Percentiles rank a stretch among this genome's conserved stretches.
These are phyloP conservation scores for Drosophila anomalipes DNA, from an alignment of 2,888 invertebrate genomes.

Conservation along the genomic window DNA sequence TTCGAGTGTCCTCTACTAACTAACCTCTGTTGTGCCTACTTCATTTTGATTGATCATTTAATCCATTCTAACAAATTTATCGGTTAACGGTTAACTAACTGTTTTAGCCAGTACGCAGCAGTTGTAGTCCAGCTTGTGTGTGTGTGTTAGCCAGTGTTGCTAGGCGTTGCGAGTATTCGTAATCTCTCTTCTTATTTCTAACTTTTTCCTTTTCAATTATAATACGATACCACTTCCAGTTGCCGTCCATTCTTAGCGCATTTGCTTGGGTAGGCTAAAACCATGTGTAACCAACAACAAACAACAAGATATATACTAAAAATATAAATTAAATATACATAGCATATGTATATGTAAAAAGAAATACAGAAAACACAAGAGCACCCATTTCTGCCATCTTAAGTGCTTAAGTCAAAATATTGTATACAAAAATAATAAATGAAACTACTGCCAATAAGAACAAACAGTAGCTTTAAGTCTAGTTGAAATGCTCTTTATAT, in stretches of 20 bases:
- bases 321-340: conserved; percentile 25
- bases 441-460: conserved; percentile 85
- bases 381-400: conserved; percentile 73
- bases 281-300: conserved; percentile 41
- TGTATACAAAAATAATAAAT: conserved; percentile 13
- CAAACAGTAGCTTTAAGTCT: conserved; percentile 85
- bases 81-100: conserved; percentile 42
- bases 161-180: conserved; percentile 41
- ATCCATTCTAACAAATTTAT: conserved; percentile 36
- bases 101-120: conserved; percentile 69
- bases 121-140: conserved; percentile 62
- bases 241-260: conserved; percentile 59
- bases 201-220: conserved; percentile 30
- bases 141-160: conserved; percentile 40
- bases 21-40: conserved; percentile 74
- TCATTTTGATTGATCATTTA: conserved; percentile 51
- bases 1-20: conserved; percentile 75
- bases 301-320: conserved; percentile 27
- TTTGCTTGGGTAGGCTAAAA: conserved; percentile 81
- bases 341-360: conserved; percentile 1
- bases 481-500: conserved; percentile 33
- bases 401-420: conserved; percentile 40
- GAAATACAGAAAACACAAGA: conserved; percentile 72
- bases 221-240: conserved; percentile 52
- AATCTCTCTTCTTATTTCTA: conserved; percentile 30